phyloP scores from a whole-genome alignment of 1,140 invertebrate species.

The Eriocheir sinensis region DNA sequence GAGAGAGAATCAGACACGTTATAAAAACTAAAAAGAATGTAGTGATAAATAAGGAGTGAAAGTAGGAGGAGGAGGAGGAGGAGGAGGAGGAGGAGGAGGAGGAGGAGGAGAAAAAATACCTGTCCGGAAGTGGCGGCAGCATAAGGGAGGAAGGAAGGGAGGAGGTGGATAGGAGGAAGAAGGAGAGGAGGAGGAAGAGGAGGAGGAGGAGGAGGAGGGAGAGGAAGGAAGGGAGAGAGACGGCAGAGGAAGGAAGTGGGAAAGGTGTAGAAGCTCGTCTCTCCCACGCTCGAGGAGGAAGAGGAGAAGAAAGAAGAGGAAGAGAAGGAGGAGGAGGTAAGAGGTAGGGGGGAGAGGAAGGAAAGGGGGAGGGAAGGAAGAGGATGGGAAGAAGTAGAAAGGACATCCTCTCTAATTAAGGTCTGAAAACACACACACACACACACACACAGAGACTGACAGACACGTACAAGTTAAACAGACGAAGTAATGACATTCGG shows the following conservation, averaged over 20 bases:
- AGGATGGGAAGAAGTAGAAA: neutral
- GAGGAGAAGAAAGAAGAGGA: neutral
- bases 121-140: neutral
- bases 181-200: neutral
- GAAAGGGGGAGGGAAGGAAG: no score
- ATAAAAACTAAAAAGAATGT: no score
- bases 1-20: neutral
- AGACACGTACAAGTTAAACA: neutral
- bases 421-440: neutral
- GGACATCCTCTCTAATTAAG: neutral
- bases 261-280: no score
- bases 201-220: no score
- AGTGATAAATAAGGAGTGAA: conserved; percentile 11
- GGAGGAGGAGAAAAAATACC: neutral
- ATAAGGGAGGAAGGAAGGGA: neutral
- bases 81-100: conserved; percentile 1
- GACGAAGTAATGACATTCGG: neutral
- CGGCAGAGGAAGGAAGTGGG: no score
- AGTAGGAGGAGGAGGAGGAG: conserved; percentile 1
- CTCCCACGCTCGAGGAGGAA: no score
- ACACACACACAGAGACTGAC: neutral
- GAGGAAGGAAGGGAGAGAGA: neutral
- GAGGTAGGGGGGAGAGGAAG: no score
- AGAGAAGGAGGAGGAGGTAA: neutral
- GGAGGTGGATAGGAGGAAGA: neutral